phyloP scores from a whole-genome alignment of 2,113 vertebrate species.

The Mormoops blainvillei region DNA sequence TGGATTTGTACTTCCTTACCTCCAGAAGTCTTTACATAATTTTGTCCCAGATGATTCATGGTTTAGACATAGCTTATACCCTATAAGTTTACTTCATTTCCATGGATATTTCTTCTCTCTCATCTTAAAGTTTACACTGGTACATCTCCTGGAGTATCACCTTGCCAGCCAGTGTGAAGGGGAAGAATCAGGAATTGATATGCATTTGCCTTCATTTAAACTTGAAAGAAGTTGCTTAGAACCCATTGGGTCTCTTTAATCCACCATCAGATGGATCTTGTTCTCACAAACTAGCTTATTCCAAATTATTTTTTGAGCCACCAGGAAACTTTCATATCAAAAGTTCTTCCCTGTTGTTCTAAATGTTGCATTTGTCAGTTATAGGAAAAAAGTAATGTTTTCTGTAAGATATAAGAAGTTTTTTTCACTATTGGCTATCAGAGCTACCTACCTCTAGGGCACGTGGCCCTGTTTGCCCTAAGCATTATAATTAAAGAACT shows the following conservation, averaged over 20 bases:
- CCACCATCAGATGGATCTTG: not conserved
- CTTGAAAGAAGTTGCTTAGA: not conserved
- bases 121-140: not conserved
- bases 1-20: not conserved
- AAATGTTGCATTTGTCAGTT: not conserved
- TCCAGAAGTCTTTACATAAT: not conserved
- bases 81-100: not conserved
- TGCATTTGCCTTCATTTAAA: not conserved
- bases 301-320: not conserved
- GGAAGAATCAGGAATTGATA: not conserved
- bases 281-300: not conserved
- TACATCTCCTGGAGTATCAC: not conserved
- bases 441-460: slow-evolving; percentile 45
- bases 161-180: slow-evolving; percentile 61
- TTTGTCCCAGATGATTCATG: not conserved
- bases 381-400: not conserved
- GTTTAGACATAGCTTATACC: not conserved
- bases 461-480: not conserved
- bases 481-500: not conserved
- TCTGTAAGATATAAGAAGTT: not conserved
- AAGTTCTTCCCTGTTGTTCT: not conserved
- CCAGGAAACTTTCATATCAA: not conserved
- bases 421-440: slow-evolving; percentile 24
- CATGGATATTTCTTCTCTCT: not conserved
- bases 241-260: not conserved